A percentile compares a stretch with the other conserved stretches of the same genome.
These are phyloP conservation scores for Cheilosia vernalis DNA, from an alignment of 2,888 invertebrate genomes.

Conservation along the genomic window DNA sequence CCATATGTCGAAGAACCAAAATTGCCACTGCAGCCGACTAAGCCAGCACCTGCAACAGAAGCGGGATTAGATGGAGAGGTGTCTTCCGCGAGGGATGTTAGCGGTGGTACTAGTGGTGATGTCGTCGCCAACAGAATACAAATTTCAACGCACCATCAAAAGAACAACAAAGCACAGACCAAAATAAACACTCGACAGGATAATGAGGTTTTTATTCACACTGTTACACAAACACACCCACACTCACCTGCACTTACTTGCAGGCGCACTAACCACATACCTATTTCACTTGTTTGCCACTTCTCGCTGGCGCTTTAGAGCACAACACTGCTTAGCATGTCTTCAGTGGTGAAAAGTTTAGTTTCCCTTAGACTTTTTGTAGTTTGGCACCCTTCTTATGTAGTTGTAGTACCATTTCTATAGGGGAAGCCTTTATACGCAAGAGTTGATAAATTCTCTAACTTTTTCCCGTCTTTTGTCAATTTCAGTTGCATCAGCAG, in stretches of 20 bases:
- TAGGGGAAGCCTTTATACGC: constrained; percentile 13
- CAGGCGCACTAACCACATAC: constrained; percentile 16
- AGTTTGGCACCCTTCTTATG: constrained; percentile 4
- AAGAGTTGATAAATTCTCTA: constrained; percentile 42
- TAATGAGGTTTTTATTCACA: constrained; percentile 69
- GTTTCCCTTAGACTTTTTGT: constrained; percentile 23
- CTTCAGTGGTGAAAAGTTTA: constrained; percentile 23
- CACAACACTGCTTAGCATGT: constrained; percentile 41
- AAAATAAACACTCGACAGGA: constrained; percentile 62
- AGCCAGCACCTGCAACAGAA: constrained; percentile 70
- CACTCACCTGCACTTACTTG: constrained; percentile 23
- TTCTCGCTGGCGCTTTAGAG: constrained; percentile 16
- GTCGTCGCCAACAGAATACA: constrained; percentile 32
- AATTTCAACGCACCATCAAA: constrained; percentile 50
- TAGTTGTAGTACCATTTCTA: constrained; percentile 20
- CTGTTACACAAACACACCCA: constrained; percentile 22
- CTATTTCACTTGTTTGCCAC: constrained; percentile 32
- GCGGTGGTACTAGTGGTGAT: constrained; percentile 3
- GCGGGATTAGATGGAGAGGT: constrained; percentile 57
- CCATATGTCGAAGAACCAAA: constrained; percentile 72
- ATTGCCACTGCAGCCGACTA: constrained; percentile 77
- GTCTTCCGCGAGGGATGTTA: constrained; percentile 27
- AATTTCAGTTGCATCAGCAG: constrained; percentile 53
- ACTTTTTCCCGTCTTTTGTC: constrained; percentile 54
- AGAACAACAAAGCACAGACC: constrained; percentile 44